Evolutionary conservation across 2,888 invertebrate genomes (phyloP).

Genomic region (Patella ulyssiponensis): DNA sequence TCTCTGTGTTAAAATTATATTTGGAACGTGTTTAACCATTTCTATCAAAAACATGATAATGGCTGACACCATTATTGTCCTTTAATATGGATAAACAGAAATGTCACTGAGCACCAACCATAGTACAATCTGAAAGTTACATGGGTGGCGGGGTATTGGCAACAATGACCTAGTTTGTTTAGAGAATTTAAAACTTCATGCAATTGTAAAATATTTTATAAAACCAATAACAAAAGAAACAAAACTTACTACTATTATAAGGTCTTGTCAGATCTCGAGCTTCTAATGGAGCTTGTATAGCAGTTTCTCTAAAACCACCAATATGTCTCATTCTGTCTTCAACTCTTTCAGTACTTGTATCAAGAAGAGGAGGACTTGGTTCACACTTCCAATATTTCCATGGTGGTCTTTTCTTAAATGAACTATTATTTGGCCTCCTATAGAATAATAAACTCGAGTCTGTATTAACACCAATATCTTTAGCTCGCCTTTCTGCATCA

Average conservation of each 20-base stretch:
- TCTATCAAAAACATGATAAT: too few relatives aligned
- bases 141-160: too few relatives aligned
- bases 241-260: conserved; percentile 47
- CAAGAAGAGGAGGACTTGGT: conserved; percentile 52
- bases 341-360: conserved; percentile 41
- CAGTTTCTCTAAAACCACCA: conserved; percentile 56
- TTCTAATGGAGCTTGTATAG: conserved; percentile 60
- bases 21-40: too few relatives aligned
- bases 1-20: too few relatives aligned
- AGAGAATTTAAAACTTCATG: neutral
- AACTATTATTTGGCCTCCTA: conserved; percentile 17
- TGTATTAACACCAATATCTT: conserved; percentile 45
- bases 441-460: conserved; percentile 51
- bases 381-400: conserved; percentile 68
- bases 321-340: conserved; percentile 19
- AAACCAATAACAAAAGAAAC: neutral
- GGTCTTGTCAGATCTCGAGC: conserved; percentile 47
- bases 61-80: too few relatives aligned
- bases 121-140: too few relatives aligned
- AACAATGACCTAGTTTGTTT: neutral
- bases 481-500: neutral
- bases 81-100: too few relatives aligned
- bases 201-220: neutral
- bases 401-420: conserved; percentile 36
- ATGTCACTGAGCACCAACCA: too few relatives aligned